Percentiles rank a stretch among this genome's conserved stretches.
These are phyloP conservation scores for Orgyia antiqua DNA, from an alignment of 2,888 invertebrate genomes.

Conservation along the genomic window DNA sequence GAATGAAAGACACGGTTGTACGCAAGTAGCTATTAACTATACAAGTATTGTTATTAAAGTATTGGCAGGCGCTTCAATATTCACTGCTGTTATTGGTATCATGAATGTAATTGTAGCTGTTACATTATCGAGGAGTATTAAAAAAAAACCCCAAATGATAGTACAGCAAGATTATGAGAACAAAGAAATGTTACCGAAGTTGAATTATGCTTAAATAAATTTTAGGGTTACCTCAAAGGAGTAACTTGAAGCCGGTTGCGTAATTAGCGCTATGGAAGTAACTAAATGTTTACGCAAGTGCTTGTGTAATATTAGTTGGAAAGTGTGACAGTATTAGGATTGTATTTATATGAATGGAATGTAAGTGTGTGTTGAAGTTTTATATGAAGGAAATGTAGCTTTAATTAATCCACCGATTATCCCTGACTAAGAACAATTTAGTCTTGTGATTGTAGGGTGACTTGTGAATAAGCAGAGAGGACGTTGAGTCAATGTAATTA, in stretches of 20 bases:
- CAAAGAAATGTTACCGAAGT: conserved; percentile 57
- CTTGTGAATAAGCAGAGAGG: conserved; percentile 2
- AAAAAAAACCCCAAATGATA: conserved; percentile 35
- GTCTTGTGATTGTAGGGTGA: conserved; percentile 1
- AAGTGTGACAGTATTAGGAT: conserved; percentile 19
- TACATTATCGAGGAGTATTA: conserved; percentile 39
- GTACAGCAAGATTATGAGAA: conserved; percentile 53
- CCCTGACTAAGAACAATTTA: conserved; percentile 5
- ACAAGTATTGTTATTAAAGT: conserved; percentile 50
- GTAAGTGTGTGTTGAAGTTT: neutral
- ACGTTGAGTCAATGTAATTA: conserved; percentile 9
- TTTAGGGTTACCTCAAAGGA: conserved; percentile 10
- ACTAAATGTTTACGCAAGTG: conserved; percentile 23
- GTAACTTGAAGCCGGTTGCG: conserved; percentile 9
- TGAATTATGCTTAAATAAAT: no score
- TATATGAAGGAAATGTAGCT: conserved; percentile 10
- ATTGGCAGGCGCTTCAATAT: conserved; percentile 43
- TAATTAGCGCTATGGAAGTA: conserved; percentile 18
- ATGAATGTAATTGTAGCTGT: conserved; percentile 42
- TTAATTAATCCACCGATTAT: conserved; percentile 21
- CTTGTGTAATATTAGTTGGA: conserved; percentile 11
- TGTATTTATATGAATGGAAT: conserved; percentile 15
- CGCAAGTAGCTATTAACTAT: conserved; percentile 55
- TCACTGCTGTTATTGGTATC: conserved; percentile 49
- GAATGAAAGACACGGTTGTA: conserved; percentile 63